Conservation (phyloP, 2,113 vertebrate species). For the Oenanthe melanoleuca region DNA sequence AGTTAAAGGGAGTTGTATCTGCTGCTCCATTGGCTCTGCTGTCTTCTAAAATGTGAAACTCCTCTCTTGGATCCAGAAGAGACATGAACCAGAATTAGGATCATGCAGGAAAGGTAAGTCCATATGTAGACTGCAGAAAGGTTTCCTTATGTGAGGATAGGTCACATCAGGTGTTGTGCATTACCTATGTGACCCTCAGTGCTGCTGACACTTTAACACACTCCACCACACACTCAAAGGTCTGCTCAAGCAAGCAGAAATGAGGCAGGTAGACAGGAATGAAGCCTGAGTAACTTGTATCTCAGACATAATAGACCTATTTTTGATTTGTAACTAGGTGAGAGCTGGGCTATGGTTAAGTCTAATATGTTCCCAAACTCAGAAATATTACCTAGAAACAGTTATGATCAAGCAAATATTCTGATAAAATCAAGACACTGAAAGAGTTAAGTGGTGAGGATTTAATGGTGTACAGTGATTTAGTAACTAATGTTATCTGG, state of each 20-base stretch:
- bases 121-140: background rate
- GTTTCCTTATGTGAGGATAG: background rate
- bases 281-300: background rate
- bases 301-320: background rate
- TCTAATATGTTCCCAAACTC: background rate
- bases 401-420: background rate
- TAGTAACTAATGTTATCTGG: background rate
- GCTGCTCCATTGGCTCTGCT: background rate
- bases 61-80: background rate
- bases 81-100: background rate
- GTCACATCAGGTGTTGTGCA: background rate
- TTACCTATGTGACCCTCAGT: background rate
- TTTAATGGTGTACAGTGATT: background rate
- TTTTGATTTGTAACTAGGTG: background rate
- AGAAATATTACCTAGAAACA: background rate
- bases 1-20: background rate
- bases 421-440: background rate
- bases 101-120: background rate
- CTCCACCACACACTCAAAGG: background rate
- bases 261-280: background rate
- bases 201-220: background rate
- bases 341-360: background rate
- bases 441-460: background rate
- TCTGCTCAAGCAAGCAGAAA: background rate
- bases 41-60: background rate